phyloP scores from a whole-genome alignment of 35 echinoderm and acorn worm genomes.

The Anneissia japonica region DNA sequence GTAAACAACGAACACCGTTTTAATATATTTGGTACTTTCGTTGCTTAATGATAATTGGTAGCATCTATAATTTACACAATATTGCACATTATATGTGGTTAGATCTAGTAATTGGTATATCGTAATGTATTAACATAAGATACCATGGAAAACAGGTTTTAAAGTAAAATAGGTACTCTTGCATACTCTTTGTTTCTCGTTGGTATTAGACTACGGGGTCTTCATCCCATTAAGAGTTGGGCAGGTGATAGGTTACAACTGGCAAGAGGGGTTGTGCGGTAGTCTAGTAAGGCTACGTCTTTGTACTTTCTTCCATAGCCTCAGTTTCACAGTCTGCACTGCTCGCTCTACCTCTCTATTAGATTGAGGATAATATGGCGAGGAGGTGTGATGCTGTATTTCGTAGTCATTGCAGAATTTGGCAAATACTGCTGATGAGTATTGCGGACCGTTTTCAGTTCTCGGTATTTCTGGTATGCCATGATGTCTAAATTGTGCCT shows the following conservation, averaged over 20 bases:
- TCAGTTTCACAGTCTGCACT: slow-evolving; percentile 52
- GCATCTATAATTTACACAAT: no score
- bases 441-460: slow-evolving; percentile 68
- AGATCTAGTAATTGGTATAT: slow-evolving; percentile 3
- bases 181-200: slow-evolving; percentile 3
- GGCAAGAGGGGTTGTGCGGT: slow-evolving; percentile 39
- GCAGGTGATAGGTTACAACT: slow-evolving; percentile 60
- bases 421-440: slow-evolving; percentile 17
- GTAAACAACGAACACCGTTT: slow-evolving; percentile 50
- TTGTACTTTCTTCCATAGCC: slow-evolving; percentile 56
- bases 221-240: slow-evolving; percentile 63
- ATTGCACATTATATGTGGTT: background rate
- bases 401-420: slow-evolving; percentile 54
- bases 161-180: no score
- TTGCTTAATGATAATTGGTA: background rate
- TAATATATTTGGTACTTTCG: slow-evolving; percentile 32
- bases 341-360: slow-evolving; percentile 65
- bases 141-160: no score
- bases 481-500: slow-evolving; percentile 47
- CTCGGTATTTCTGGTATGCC: slow-evolving; percentile 45
- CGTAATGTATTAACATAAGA: slow-evolving; percentile 31
- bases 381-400: slow-evolving; percentile 34
- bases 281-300: slow-evolving; percentile 59
- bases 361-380: slow-evolving; percentile 39
- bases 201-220: slow-evolving; percentile 45